A percentile compares a stretch with the other conserved stretches of the same genome.
Conservation (phyloP, 1,140 invertebrate species). For the Lepeophtheirus salmonis region DNA sequence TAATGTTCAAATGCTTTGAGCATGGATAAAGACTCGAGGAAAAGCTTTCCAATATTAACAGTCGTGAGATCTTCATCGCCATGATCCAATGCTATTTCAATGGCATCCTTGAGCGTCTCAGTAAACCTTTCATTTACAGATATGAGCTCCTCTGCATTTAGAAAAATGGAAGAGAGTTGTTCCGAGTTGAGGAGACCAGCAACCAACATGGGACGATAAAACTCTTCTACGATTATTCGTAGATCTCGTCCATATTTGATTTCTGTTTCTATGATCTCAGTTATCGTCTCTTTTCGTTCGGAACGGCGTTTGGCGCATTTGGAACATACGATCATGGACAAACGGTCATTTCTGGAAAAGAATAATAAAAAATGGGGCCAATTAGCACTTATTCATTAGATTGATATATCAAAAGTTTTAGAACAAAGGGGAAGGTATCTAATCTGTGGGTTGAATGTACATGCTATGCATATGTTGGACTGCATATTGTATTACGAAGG, state of each 20-base stretch:
- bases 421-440: background rate
- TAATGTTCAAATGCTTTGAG: slow-evolving; percentile 83
- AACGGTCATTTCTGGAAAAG: slow-evolving; percentile 4
- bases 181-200: slow-evolving; percentile 43
- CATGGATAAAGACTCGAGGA: slow-evolving; percentile 73
- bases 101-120: slow-evolving; percentile 58
- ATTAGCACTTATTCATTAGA: too few relatives aligned
- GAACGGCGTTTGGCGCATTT: slow-evolving; percentile 66
- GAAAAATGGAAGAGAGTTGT: slow-evolving; percentile 57
- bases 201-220: slow-evolving; percentile 67
- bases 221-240: slow-evolving; percentile 76
- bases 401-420: too few relatives aligned
- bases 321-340: slow-evolving; percentile 50
- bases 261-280: slow-evolving; percentile 88
- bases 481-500: background rate
- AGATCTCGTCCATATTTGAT: slow-evolving; percentile 82
- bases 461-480: too few relatives aligned
- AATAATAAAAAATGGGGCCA: too few relatives aligned
- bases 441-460: too few relatives aligned
- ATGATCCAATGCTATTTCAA: slow-evolving; percentile 61
- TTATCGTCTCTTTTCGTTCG: slow-evolving; percentile 80
- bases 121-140: slow-evolving; percentile 68
- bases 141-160: slow-evolving; percentile 77
- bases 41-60: slow-evolving; percentile 74
- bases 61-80: slow-evolving; percentile 60